Evolutionary conservation across 1,140 invertebrate genomes (phyloP).

Genomic region (Pseudomyrmex concolor): DNA sequence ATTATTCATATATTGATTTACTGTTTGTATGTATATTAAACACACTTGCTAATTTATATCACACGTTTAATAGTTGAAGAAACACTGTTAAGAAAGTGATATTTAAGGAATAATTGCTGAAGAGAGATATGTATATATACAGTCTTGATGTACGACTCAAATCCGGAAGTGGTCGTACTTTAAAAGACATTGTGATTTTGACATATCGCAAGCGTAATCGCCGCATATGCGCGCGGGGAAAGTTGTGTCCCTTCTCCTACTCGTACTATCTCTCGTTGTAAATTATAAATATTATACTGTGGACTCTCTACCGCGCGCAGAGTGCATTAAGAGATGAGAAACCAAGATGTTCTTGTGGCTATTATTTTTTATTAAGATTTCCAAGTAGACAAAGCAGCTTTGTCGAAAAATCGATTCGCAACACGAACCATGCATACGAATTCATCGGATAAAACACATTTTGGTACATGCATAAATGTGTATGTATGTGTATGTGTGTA

Average conservation of each 20-base stretch:
- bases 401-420: constrained; percentile 55
- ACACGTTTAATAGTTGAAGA: not conserved
- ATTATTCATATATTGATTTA: not conserved
- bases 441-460: too few species aligned
- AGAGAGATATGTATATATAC: constrained; percentile 2
- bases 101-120: not conserved
- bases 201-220: constrained; percentile 45
- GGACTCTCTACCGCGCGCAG: constrained; percentile 2
- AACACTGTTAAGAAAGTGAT: not conserved
- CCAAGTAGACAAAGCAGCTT: not conserved
- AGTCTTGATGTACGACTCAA: not conserved
- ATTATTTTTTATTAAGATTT: constrained; percentile 58
- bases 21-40: not conserved
- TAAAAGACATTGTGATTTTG: constrained; percentile 47
- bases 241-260: constrained; percentile 7
- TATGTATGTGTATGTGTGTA: too few species aligned
- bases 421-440: not conserved
- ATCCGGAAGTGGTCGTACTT: constrained; percentile 35
- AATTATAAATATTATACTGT: constrained; percentile 49
- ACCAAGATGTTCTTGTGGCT: constrained; percentile 28
- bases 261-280: not conserved
- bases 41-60: not conserved
- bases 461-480: too few species aligned
- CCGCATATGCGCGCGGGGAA: constrained; percentile 11
- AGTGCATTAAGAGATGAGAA: constrained; percentile 53